These are phyloP conservation scores for Cheilosia grossa DNA, from an alignment of 2,888 invertebrate species.

Conservation along the genomic window DNA sequence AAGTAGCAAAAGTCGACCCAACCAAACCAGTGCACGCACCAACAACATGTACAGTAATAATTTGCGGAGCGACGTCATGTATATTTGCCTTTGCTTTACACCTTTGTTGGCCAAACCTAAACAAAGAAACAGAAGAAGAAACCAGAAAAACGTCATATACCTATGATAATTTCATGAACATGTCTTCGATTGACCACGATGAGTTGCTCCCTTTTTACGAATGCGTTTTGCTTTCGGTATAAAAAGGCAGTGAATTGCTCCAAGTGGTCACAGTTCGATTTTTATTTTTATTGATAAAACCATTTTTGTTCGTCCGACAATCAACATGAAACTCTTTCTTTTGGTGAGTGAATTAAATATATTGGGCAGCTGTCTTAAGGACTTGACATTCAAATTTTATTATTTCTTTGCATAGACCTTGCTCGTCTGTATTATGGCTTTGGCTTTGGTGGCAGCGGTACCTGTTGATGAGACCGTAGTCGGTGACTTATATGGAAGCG, in stretches of 20 bases:
- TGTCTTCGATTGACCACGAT: conserved; percentile 55
- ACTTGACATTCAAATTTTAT: neutral
- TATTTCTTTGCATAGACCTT: conserved; percentile 35
- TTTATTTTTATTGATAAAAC: conserved; percentile 55
- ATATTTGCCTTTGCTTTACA: conserved; percentile 14
- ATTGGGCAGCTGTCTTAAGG: neutral
- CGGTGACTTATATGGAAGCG: conserved; percentile 64
- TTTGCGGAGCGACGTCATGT: conserved; percentile 39
- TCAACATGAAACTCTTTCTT: conserved; percentile 57
- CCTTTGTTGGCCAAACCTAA: conserved; percentile 28
- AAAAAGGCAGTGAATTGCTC: conserved; percentile 51
- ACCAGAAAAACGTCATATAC: conserved; percentile 17
- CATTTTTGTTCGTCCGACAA: conserved; percentile 13
- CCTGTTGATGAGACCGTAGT: conserved; percentile 55
- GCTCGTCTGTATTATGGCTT: conserved; percentile 43
- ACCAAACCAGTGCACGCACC: conserved; percentile 5
- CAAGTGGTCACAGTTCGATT: conserved; percentile 54
- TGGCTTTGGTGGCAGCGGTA: conserved; percentile 54
- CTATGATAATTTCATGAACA: conserved; percentile 12
- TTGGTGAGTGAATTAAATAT: conserved; percentile 33
- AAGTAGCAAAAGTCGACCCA: neutral
- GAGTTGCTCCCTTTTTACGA: conserved; percentile 17
- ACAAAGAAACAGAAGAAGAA: neutral
- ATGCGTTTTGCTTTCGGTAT: conserved; percentile 57
- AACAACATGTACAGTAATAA: conserved; percentile 24